Conservation (phyloP, 2,888 invertebrate genomes). For the Drosophila quinaria region DNA sequence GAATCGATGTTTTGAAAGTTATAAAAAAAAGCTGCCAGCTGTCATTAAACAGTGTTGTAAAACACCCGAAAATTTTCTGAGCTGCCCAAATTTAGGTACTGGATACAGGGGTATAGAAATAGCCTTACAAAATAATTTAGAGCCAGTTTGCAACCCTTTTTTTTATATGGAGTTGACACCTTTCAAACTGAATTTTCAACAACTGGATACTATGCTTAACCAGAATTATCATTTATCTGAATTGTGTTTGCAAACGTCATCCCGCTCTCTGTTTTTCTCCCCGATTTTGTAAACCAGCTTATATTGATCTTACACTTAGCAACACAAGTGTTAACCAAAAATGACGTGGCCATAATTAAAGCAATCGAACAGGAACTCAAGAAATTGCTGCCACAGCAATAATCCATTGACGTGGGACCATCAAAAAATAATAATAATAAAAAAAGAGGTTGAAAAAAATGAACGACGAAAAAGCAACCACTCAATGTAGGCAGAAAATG, state of each 20-base stretch:
- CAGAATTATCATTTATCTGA: neutral
- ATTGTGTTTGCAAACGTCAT: neutral
- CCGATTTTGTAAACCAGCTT: constrained; percentile 4
- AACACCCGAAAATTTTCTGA: no score
- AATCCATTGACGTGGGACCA: constrained; percentile 52
- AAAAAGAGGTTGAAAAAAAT: neutral
- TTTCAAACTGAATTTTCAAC: no score
- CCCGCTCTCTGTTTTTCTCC: no score
- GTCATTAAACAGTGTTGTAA: no score
- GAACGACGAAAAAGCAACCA: constrained; percentile 12
- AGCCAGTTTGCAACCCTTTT: no score
- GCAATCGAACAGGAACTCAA: constrained; percentile 65
- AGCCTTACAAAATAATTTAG: no score
- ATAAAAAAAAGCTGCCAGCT: no score
- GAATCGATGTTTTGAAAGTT: no score
- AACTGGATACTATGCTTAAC: no score
- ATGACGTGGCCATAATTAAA: constrained; percentile 62
- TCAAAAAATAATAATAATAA: constrained; percentile 12
- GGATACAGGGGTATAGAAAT: no score
- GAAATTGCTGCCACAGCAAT: constrained; percentile 37
- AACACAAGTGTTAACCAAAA: constrained; percentile 20
- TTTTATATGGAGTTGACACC: no score
- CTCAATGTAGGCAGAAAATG: constrained; percentile 15
- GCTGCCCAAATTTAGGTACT: no score
- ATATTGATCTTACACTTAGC: constrained; percentile 21